Percentiles rank a stretch among this genome's conserved stretches.
phyloP scores from a whole-genome alignment of 1,140 invertebrate species.

The Lepidurus couesii region DNA sequence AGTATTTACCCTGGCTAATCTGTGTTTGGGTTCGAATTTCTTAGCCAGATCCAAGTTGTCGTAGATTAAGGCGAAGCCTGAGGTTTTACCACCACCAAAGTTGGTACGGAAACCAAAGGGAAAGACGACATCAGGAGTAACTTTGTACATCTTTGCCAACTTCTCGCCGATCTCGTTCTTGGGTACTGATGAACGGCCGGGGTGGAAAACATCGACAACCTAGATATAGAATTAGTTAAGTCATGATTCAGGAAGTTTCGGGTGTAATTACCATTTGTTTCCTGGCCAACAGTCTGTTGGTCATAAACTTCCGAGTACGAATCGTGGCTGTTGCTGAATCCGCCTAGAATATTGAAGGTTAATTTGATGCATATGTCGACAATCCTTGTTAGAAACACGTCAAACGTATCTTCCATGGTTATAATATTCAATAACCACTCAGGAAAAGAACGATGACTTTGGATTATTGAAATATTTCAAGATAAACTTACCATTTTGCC shows the following conservation, averaged over 20 bases:
- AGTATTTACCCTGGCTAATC: slow-evolving; percentile 61
- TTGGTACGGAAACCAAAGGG: slow-evolving; percentile 96
- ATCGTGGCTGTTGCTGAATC: slow-evolving; percentile 74
- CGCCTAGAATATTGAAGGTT: slow-evolving; percentile 45
- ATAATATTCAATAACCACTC: not conserved
- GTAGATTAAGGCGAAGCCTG: slow-evolving; percentile 95
- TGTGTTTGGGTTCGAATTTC: slow-evolving; percentile 98
- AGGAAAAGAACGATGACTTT: not conserved
- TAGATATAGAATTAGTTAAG: slow-evolving; percentile 42
- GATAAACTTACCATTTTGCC: slow-evolving; percentile 18
- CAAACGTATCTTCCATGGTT: not conserved
- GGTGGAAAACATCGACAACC: slow-evolving; percentile 94
- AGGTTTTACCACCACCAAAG: slow-evolving; percentile 96
- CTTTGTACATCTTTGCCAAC: slow-evolving; percentile 97
- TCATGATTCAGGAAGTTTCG: slow-evolving; percentile 30
- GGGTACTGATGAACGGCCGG: slow-evolving; percentile 86
- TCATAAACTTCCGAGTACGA: slow-evolving; percentile 97
- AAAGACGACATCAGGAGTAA: slow-evolving; percentile 93
- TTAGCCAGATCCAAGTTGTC: slow-evolving; percentile 96
- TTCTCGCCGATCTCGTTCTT: slow-evolving; percentile 97
- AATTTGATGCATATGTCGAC: not conserved
- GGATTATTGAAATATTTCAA: not conserved
- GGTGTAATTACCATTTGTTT: slow-evolving; percentile 90
- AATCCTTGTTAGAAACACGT: not conserved
- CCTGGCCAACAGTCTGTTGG: slow-evolving; percentile 91